phyloP scores from a whole-genome alignment of 2,113 vertebrate genomes.

The Scolopax mira region DNA sequence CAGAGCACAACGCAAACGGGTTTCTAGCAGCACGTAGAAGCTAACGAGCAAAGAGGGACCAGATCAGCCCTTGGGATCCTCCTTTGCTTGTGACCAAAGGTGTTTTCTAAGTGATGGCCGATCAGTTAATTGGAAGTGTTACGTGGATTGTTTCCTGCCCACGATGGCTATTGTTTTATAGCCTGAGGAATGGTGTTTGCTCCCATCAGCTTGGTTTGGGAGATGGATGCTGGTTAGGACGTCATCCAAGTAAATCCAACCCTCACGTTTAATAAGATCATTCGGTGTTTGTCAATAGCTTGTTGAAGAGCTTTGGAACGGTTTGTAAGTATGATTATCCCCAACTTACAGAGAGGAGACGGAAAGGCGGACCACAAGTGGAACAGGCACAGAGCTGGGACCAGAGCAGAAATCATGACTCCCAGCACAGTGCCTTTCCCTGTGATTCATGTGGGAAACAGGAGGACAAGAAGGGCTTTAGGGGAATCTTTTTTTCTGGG shows the following conservation, averaged over 20 bases:
- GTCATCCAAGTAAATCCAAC: not conserved
- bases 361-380: not conserved
- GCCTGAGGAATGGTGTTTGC: not conserved
- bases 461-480: not conserved
- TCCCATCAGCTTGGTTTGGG: not conserved
- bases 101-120: not conserved
- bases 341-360: not conserved
- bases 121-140: not conserved
- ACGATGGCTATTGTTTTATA: not conserved
- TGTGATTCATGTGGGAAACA: not conserved
- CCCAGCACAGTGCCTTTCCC: not conserved
- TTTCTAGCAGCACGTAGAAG: not conserved
- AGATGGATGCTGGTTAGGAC: not conserved
- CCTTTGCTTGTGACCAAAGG: not conserved
- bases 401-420: fast-evolving
- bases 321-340: not conserved
- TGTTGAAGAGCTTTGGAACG: not conserved
- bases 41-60: not conserved
- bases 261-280: not conserved
- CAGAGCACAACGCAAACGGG: fast-evolving
- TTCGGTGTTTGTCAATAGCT: not conserved
- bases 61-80: not conserved
- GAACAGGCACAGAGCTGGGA: not conserved
- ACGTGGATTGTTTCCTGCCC: not conserved
- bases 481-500: not conserved